These are phyloP conservation scores for Chrysoperla carnea DNA, from an alignment of 1,140 invertebrate genomes.

Conservation along the genomic window DNA sequence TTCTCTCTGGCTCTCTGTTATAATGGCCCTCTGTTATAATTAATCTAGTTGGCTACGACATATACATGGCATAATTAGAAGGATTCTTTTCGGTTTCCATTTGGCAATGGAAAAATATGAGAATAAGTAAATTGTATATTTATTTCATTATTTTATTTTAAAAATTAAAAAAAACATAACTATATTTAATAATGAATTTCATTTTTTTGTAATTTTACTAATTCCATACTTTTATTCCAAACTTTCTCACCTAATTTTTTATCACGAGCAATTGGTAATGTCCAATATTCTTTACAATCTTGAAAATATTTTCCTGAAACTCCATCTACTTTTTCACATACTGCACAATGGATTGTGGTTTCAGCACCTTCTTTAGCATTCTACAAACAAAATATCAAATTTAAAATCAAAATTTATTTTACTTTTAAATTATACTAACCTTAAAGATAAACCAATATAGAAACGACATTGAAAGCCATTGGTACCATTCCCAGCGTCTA, in stretches of 20 bases:
- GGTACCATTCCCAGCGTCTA: conserved; percentile 67
- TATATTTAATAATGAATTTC: conserved; percentile 12
- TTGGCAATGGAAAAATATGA: too few species aligned
- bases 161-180: too few species aligned
- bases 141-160: too few species aligned
- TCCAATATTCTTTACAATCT: conserved; percentile 45
- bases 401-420: conserved; percentile 2
- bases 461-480: conserved; percentile 44
- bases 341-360: conserved; percentile 58
- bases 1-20: too few species aligned
- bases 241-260: conserved; percentile 19
- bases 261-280: conserved; percentile 14
- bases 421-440: conserved; percentile 23
- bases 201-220: conserved; percentile 18
- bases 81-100: too few species aligned
- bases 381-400: conserved; percentile 35
- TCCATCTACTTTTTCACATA: conserved; percentile 52
- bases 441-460: conserved; percentile 40
- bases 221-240: conserved; percentile 23
- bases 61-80: too few species aligned
- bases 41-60: too few species aligned
- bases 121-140: too few species aligned
- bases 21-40: too few species aligned
- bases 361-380: conserved; percentile 63
- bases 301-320: conserved; percentile 68